phyloP scores from a whole-genome alignment of 1,140 invertebrate genomes.

The Anoplolepis gracilipes region DNA sequence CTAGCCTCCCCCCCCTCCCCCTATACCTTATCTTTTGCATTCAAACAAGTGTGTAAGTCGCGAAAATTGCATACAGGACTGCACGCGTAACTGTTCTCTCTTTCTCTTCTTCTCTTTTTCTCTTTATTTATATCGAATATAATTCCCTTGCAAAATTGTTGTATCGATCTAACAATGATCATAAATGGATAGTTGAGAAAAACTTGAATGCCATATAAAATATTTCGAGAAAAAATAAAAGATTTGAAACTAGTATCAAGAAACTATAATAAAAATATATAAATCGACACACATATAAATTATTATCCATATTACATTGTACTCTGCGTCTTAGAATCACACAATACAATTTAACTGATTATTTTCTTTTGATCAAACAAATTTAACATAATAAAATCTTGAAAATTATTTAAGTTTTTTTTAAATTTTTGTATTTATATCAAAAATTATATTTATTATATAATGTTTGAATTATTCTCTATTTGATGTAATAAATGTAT shows the following conservation, averaged over 20 bases:
- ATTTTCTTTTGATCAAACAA: background rate
- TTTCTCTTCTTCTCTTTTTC: background rate
- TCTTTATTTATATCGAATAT: background rate
- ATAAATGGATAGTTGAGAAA: background rate
- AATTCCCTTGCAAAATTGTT: slow-evolving; percentile 14
- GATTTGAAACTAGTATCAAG: background rate
- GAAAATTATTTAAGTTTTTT: background rate
- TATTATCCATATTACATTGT: background rate
- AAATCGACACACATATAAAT: no score
- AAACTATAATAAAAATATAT: background rate
- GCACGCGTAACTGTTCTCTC: background rate
- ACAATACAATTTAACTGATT: background rate
- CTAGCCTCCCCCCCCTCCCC: background rate
- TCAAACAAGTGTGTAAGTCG: slow-evolving; percentile 49
- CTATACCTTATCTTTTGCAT: slow-evolving; percentile 29
- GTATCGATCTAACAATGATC: background rate
- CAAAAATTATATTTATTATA: background rate
- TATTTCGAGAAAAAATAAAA: background rate
- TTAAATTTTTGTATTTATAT: background rate
- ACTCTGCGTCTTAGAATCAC: background rate
- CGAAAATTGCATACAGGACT: slow-evolving; percentile 21
- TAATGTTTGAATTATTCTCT: background rate
- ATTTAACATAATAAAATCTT: background rate
- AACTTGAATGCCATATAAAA: background rate
- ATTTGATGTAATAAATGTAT: background rate